Conservation (phyloP, 2,888 invertebrate species). For the Hylaea fasciaria region DNA sequence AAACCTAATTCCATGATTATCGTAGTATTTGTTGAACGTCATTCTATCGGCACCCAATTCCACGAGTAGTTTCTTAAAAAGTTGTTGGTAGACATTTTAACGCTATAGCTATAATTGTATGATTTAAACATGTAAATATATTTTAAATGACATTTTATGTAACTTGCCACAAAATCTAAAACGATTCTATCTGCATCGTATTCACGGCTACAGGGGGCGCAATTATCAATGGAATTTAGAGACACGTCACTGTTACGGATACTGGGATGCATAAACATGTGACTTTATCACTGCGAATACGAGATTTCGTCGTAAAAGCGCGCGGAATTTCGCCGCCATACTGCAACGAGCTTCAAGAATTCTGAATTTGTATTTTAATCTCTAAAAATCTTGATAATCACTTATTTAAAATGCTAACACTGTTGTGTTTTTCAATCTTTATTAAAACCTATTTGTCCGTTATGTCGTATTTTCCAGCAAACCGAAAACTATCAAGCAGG, state of each 20-base stretch:
- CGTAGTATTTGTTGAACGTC: too few relatives aligned
- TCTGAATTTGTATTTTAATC: constrained; percentile 12
- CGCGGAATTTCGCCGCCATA: constrained; percentile 13
- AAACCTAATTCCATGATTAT: too few relatives aligned
- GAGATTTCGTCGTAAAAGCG: constrained; percentile 6
- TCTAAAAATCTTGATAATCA: constrained; percentile 17
- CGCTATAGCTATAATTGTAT: too few relatives aligned
- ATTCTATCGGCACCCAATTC: too few relatives aligned
- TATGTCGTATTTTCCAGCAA: constrained; percentile 10
- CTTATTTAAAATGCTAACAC: constrained; percentile 10
- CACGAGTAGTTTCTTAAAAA: too few relatives aligned
- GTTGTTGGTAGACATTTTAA: too few relatives aligned
- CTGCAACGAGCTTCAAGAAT: not conserved
- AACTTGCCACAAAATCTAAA: too few relatives aligned
- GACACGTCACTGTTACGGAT: constrained; percentile 3
- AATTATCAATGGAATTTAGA: constrained; percentile 19
- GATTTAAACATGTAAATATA: too few relatives aligned
- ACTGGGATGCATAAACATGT: constrained; percentile 8
- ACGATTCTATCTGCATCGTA: too few relatives aligned
- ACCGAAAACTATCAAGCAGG: not conserved
- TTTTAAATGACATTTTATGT: too few relatives aligned
- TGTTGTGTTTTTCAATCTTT: constrained; percentile 6
- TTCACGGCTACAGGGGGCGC: not conserved
- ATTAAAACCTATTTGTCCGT: not conserved
- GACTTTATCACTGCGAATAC: constrained; percentile 6